phyloP scores from a whole-genome alignment of 2,888 invertebrate genomes.

The Lydus trimaculatus region DNA sequence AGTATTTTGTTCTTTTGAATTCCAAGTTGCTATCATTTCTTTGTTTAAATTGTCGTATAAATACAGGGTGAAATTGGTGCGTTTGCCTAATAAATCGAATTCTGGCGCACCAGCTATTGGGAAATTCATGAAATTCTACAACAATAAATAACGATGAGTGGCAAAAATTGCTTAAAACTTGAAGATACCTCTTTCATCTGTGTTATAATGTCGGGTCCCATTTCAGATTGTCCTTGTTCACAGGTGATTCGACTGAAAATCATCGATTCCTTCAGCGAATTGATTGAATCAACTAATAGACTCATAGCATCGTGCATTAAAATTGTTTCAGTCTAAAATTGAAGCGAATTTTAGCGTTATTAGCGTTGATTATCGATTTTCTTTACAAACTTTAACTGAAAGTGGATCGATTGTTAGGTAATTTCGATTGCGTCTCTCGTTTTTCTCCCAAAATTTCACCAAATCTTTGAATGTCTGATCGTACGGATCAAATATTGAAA shows the following conservation, averaged over 20 bases:
- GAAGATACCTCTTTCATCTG: neutral
- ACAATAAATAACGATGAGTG: neutral
- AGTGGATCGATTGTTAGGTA: neutral
- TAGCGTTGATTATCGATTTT: neutral
- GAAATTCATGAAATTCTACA: constrained; percentile 3
- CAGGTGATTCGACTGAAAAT: neutral
- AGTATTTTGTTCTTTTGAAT: constrained; percentile 39
- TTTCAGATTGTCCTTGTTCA: neutral
- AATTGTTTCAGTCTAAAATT: neutral
- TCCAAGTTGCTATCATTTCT: constrained; percentile 62
- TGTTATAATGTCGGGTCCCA: neutral
- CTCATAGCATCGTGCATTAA: neutral
- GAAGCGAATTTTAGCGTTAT: neutral
- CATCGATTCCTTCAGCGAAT: neutral
- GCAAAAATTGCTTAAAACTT: neutral
- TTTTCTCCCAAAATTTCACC: neutral
- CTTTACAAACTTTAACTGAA: neutral
- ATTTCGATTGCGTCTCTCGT: neutral
- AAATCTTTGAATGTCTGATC: constrained; percentile 42
- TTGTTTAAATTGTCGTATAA: constrained; percentile 62
- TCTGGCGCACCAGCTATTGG: constrained; percentile 52
- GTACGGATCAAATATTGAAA: neutral
- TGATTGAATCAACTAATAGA: neutral
- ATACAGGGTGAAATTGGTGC: constrained; percentile 66
- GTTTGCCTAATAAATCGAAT: constrained; percentile 71